A percentile compares a stretch with the other conserved stretches of the same genome.
phyloP scores from a whole-genome alignment of 2,797 vertebrate species.

The Tachyglossus aculeatus region DNA sequence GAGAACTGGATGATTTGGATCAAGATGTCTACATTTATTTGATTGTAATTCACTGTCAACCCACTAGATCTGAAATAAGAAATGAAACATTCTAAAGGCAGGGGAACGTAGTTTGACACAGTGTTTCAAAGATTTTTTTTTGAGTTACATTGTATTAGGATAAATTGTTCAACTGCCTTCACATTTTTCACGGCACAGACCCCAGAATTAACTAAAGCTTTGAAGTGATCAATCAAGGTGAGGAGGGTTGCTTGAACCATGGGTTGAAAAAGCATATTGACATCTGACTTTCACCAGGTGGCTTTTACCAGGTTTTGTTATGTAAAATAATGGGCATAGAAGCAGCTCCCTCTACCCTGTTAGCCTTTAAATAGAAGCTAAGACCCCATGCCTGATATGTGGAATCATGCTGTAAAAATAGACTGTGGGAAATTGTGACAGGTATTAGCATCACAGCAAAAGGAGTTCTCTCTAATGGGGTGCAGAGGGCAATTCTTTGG shows the following conservation, averaged over 20 bases:
- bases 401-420: slow-evolving; percentile 1
- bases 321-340: slow-evolving; percentile 10
- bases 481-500: neutral
- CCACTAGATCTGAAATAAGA: neutral
- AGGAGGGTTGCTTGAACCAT: slow-evolving; percentile 17
- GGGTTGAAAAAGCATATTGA: slow-evolving; percentile 8
- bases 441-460: neutral
- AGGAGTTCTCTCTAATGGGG: neutral
- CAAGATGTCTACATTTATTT: neutral
- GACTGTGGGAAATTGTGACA: neutral
- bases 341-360: slow-evolving; percentile 32
- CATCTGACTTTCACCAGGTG: slow-evolving; percentile 38
- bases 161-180: slow-evolving; percentile 47
- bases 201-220: slow-evolving; percentile 33
- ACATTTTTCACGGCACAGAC: slow-evolving; percentile 30
- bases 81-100: neutral
- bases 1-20: neutral
- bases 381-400: neutral
- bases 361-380: slow-evolving; percentile 18
- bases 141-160: slow-evolving; percentile 59
- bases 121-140: neutral
- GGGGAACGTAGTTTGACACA: neutral
- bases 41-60: neutral
- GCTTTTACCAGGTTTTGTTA: slow-evolving; percentile 29
- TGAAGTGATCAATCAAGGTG: slow-evolving; percentile 23